These are phyloP conservation scores for Oryzaephilus surinamensis DNA, from an alignment of 1,140 invertebrate genomes.

Conservation along the genomic window DNA sequence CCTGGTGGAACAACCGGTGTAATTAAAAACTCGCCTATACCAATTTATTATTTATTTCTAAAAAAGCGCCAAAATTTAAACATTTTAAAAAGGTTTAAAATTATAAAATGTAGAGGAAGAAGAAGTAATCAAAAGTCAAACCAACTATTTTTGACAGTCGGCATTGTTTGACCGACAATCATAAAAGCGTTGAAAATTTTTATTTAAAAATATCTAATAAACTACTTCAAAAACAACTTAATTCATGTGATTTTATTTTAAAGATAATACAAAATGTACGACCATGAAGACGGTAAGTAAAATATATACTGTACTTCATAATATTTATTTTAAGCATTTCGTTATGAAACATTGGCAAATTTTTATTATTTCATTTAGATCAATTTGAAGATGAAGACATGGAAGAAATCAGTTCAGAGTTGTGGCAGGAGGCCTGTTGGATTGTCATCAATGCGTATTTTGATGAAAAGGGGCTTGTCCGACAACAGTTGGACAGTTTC, in stretches of 20 bases:
- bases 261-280: neutral
- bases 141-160: no score
- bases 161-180: no score
- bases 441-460: conserved; percentile 99
- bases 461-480: conserved; percentile 97
- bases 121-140: no score
- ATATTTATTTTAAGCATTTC: conserved; percentile 5
- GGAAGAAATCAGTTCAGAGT: conserved; percentile 86
- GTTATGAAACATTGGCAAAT: conserved; percentile 3
- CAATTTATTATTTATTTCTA: no score
- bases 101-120: no score
- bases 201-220: neutral
- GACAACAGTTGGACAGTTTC: conserved; percentile 97
- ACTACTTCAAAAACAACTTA: neutral
- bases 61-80: no score
- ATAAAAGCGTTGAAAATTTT: no score
- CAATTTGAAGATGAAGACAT: conserved; percentile 66
- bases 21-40: no score
- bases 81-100: no score
- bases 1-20: no score
- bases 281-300: neutral
- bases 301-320: neutral
- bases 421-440: conserved; percentile 99
- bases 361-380: conserved; percentile 35
- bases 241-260: no score